Evolutionary conservation across 2,888 invertebrate genomes (phyloP), one percentile per base, ranked within the genome.

Genomic region (Cremastobaeus sp.): DNA sequence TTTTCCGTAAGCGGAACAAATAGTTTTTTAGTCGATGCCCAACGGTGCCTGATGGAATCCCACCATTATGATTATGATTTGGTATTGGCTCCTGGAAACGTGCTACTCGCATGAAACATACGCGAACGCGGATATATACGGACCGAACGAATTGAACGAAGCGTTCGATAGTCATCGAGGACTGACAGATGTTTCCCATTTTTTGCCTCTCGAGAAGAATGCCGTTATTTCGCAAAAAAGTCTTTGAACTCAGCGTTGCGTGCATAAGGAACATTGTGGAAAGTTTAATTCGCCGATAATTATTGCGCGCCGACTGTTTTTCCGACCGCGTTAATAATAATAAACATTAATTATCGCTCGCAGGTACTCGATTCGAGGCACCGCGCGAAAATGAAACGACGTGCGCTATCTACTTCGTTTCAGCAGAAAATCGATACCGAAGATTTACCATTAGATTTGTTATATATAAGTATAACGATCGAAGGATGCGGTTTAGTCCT

Each of bases 141-240:
- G 74, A 78, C 76, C 77, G 77, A 76, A 69, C 65, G 76, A 81
- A 83, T 72, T 78, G 78, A 74, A 78, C 80, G 81, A 82, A 81
- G 76, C 82, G 79, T 84, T 85, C 85, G 84, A 85, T 85, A 84
- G 83, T 81, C 82, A 84, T 85, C 84, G 85, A 85, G 82, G 81
- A 82, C 82, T 83, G 85, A 85, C 85, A 85, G 85, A 86, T 85
- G 85, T 85, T 86, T 82, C 83, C 82, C 79, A 83, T 85, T 85
- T 85, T 85, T 84, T 78, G 74, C 74, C 76, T 76, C 74, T 80
- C 78, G 78, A 80, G 62, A 66, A 78, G 79, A 82, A 83, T 82
- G 77, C 85, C 86, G 86, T 86, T 86, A 86, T 85, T 86, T 84
- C 78, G 84, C 84, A 85, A 86, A 86, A 86, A 86, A 83, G 81